Evolutionary conservation across 2,888 invertebrate genomes (phyloP).

Genomic region (Tachina grossa): DNA sequence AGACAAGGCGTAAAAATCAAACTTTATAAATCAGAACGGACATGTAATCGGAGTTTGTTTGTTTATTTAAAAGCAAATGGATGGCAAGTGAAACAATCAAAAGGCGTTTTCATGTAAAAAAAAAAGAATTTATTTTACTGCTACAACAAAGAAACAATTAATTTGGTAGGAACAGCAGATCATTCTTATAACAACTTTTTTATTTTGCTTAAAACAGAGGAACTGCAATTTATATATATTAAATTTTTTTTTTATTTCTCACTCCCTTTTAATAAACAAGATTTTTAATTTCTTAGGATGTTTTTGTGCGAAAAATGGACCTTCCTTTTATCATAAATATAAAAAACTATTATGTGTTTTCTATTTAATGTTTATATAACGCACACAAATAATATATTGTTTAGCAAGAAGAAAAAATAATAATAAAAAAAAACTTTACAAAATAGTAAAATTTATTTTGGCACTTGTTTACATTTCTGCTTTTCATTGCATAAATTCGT

Average conservation of each 20-base stretch:
- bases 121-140: slow-evolving; percentile 29
- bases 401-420: slow-evolving; percentile 2
- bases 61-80: slow-evolving; percentile 54
- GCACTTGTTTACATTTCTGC: slow-evolving; percentile 72
- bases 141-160: slow-evolving; percentile 57
- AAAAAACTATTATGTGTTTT: not conserved
- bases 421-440: slow-evolving; percentile 13
- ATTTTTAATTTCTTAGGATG: slow-evolving; percentile 39
- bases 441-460: slow-evolving; percentile 57
- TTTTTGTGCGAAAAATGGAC: slow-evolving; percentile 28
- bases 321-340: not conserved
- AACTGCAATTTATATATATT: slow-evolving; percentile 37
- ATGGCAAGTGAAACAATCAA: slow-evolving; percentile 68
- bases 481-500: slow-evolving; percentile 49
- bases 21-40: slow-evolving; percentile 54
- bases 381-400: slow-evolving; percentile 49
- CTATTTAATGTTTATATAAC: slow-evolving; percentile 56
- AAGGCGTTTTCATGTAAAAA: slow-evolving; percentile 73
- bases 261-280: slow-evolving; percentile 64
- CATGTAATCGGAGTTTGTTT: slow-evolving; percentile 56
- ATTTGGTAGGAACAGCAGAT: slow-evolving; percentile 36
- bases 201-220: slow-evolving; percentile 29
- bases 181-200: slow-evolving; percentile 24
- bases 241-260: slow-evolving; percentile 49
- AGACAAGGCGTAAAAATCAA: slow-evolving; percentile 73